Evolutionary conservation across 2,797 vertebrate genomes (phyloP), one percentile per base, ranked within the genome.

Genomic region (Limnodromus scolopaceus): DNA sequence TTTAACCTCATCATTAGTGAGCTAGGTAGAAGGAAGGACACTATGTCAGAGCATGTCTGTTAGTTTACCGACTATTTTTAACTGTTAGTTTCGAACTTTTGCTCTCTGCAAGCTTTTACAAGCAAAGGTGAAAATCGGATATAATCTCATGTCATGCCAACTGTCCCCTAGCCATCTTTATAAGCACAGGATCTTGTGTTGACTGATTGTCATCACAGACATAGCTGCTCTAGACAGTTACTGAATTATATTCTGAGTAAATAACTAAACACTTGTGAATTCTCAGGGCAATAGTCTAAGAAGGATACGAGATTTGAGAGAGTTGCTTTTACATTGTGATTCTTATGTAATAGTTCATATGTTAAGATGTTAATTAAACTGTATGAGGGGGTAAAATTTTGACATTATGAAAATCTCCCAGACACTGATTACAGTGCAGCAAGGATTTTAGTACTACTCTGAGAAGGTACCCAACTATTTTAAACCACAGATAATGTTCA

Each of bases 1-100:
- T 92, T 68, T 79, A 69, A 64, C 7, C 16, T 53, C 8, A 10
- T 46, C 4, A 8, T 68, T 64, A 32, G 13, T 15, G 63, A 85
- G 10, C 30, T 55, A 34, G 32, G 17, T 45, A 14, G 58, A 55
- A 53, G 34, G 41, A 41, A 43, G 6, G 9, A 3, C 11, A 3
- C 14, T 18, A 5, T 1, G 0, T 4, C 24, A 36, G 14, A 43
- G 24, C 7, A 7, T 8, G 22, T 6, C 27, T 60, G 8, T 61
- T 6, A 16, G 16, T 58, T 81, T 30, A 13, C 36, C 18, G 27
- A 14, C 38, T 7, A 5, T 58, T 68, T 68, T 68, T 68, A 36
- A 38, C 19, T 65, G 13, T 57, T 68, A 0, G 0, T 69, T 88
- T 92, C 64, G 76, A 48, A 36, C 13, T 72, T 71, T 19, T 36